Evolutionary conservation across 1,140 invertebrate species (phyloP).

Genomic region (Spodoptera litura): DNA sequence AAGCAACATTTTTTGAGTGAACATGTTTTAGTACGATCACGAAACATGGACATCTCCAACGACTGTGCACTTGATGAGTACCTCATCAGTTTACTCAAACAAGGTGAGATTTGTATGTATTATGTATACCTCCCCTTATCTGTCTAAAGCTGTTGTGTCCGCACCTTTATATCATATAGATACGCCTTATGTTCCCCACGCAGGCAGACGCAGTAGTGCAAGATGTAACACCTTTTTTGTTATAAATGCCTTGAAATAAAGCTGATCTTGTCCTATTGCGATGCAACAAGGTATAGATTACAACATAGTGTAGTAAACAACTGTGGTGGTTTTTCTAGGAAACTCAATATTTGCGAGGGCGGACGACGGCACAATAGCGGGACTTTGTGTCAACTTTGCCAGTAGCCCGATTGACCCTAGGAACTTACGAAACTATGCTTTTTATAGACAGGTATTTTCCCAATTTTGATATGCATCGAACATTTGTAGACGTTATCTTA

Average conservation of each 20-base stretch:
- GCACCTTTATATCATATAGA: no score
- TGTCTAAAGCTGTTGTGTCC: no score
- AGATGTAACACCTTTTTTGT: no score
- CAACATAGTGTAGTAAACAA: neutral
- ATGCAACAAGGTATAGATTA: no score
- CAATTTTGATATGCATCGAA: neutral
- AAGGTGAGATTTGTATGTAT: constrained; percentile 59
- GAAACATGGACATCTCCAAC: constrained; percentile 63
- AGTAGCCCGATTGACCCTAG: constrained; percentile 66
- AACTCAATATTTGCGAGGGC: constrained; percentile 70
- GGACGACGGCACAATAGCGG: constrained; percentile 64
- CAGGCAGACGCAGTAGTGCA: no score
- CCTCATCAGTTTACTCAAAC: constrained; percentile 66
- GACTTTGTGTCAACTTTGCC: constrained; percentile 71
- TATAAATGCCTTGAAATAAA: no score
- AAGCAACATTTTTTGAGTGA: constrained; percentile 69
- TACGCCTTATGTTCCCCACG: no score
- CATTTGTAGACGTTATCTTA: no score
- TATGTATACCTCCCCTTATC: no score
- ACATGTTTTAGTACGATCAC: constrained; percentile 66
- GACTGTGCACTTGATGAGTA: constrained; percentile 76
- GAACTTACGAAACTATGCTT: constrained; percentile 73
- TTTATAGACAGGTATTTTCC: constrained; percentile 71
- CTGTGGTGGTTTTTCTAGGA: constrained; percentile 55
- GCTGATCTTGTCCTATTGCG: no score